Evolutionary conservation across 2,888 invertebrate species (phyloP).

Genomic region (Trypoxylon attenuatum): DNA sequence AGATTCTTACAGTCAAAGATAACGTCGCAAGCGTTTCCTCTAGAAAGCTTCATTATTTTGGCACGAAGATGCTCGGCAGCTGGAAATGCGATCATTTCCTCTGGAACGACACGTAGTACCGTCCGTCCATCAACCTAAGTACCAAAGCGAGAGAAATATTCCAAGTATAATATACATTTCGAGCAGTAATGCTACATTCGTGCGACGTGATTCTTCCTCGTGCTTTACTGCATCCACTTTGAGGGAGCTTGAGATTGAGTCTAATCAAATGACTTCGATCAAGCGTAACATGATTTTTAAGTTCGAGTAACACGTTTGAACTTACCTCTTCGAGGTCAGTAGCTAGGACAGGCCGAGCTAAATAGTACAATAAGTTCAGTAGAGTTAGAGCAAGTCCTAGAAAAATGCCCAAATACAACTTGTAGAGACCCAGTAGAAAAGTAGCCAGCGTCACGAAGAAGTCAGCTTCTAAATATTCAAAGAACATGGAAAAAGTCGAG

Average conservation of each 20-base stretch:
- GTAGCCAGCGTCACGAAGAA: constrained; percentile 78
- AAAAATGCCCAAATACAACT: constrained; percentile 81
- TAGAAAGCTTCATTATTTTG: constrained; percentile 69
- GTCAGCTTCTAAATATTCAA: constrained; percentile 78
- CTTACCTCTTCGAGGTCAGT: constrained; percentile 53
- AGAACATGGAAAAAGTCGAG: too few species aligned
- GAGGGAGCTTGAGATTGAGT: too few species aligned
- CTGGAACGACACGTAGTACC: constrained; percentile 80
- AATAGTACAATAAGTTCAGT: constrained; percentile 76
- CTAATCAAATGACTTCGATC: too few species aligned
- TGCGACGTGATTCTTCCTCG: too few species aligned
- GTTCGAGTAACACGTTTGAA: too few species aligned
- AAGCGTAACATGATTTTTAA: too few species aligned
- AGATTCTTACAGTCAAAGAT: constrained; percentile 77
- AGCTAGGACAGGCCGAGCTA: constrained; percentile 75
- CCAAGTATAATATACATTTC: too few species aligned
- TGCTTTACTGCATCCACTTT: too few species aligned
- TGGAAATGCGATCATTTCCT: constrained; percentile 86
- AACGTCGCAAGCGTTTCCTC: constrained; percentile 59
- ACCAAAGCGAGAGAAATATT: neutral
- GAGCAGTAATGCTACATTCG: too few species aligned
- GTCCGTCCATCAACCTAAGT: constrained; percentile 69
- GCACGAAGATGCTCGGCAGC: constrained; percentile 85
- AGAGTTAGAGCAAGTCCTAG: constrained; percentile 77
- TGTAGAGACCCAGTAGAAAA: constrained; percentile 78